Evolutionary conservation across 2,888 invertebrate species (phyloP), one percentile per base, ranked within the genome.

Genomic region (Cephus spinipes): DNA sequence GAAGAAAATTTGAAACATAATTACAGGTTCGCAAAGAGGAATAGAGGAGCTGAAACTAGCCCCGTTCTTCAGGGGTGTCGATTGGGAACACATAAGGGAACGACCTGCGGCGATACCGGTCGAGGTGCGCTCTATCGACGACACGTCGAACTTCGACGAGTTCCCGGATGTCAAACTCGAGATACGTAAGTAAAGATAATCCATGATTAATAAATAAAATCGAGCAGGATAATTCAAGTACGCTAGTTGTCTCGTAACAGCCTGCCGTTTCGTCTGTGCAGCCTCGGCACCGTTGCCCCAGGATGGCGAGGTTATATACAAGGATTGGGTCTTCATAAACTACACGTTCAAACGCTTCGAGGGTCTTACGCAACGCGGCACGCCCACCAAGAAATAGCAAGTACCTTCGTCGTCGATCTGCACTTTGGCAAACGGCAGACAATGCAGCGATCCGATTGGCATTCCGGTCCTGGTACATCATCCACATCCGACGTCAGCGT

Each of bases 241-340:
- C 40, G 40, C 40, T 40, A 40, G 40, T 40, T 40, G 40, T 40
- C 40, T 40, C 40, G 40, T 40, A 40, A 40, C 40, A 40, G 40
- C 40, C 40, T 40, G 40, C 40, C 40, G 40, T 82, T 83, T 80
- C 79, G 81, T 83, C 81, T 80, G 93, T 93, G 36, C 93, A 96
- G 96, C 97, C 88, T 95, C 97, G 81, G 97, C 97, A 81, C 97
- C 98, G 69, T 94, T 96, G 90, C 95, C 96, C 79, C 97, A 97
- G 92, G 98, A 98, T 90, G 97, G 97, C 82, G 98, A 98, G 92
- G 95, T 95, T 84, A 96, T 96, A 88, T 96, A 97, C 92, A 99
- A 99, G 93, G 99, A 99, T 94, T 99, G 99, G 98, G 99, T 99
- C 86, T 99, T 99, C 93, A 98, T 99, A 91, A 99, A 99, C 93